A percentile compares a stretch with the other conserved stretches of the same genome.
phyloP scores from a whole-genome alignment of 2,888 invertebrate genomes.

The Drosophila dives region DNA sequence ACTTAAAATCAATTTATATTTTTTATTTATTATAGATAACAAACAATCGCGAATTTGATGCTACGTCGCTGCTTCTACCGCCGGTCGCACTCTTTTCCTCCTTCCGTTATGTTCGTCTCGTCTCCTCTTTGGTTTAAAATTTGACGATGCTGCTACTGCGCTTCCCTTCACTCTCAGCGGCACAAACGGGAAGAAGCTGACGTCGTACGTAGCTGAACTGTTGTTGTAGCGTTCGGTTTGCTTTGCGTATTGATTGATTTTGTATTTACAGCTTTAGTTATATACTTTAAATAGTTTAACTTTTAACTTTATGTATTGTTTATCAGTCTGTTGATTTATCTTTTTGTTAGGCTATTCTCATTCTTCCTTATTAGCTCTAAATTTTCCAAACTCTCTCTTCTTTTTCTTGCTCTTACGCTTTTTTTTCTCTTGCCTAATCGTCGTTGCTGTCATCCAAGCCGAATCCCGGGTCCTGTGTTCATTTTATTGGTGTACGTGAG shows the following conservation, averaged over 20 bases:
- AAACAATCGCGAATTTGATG: constrained; percentile 49
- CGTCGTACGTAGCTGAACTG: constrained; percentile 3
- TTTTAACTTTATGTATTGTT: constrained; percentile 80
- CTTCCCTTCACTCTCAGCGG: constrained; percentile 29
- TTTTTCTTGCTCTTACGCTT: constrained; percentile 36
- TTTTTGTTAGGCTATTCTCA: constrained; percentile 71
- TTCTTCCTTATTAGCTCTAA: constrained; percentile 60
- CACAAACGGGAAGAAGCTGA: constrained; percentile 38
- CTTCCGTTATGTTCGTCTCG: constrained; percentile 26
- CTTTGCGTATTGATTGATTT: constrained; percentile 54
- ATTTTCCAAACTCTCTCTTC: constrained; percentile 73
- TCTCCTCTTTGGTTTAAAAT: constrained; percentile 36
- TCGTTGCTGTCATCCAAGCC: constrained; percentile 57
- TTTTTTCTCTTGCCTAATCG: constrained; percentile 37
- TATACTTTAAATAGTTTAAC: constrained; percentile 78
- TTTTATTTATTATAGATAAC: constrained; percentile 56
- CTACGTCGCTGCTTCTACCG: constrained; percentile 40
- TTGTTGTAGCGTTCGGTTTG: constrained; percentile 28
- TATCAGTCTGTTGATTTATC: constrained; percentile 85
- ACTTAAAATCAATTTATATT: constrained; percentile 83
- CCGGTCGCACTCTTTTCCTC: constrained; percentile 20
- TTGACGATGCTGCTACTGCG: constrained; percentile 41
- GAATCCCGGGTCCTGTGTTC: constrained; percentile 55
- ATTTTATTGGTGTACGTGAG: constrained; percentile 11
- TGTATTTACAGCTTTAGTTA: constrained; percentile 78